phyloP scores from a whole-genome alignment of 2,113 vertebrate genomes.

The Callaeas wilsoni region DNA sequence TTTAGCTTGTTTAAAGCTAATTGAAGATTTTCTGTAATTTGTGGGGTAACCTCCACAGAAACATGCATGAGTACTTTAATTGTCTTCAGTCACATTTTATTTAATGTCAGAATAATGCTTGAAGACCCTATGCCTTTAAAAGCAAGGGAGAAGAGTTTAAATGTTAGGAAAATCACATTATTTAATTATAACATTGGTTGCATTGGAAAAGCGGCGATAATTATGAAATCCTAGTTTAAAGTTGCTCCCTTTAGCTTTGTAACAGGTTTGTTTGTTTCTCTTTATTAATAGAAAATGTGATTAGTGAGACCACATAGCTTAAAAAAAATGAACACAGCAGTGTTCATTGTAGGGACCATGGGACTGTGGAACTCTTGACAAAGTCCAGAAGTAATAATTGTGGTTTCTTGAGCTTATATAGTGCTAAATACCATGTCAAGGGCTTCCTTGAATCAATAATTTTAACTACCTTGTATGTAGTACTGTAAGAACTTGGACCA shows the following conservation, averaged over 20 bases:
- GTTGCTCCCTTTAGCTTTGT: background rate
- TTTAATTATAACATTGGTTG: background rate
- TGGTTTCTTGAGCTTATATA: background rate
- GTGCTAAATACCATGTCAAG: background rate
- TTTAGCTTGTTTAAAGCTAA: background rate
- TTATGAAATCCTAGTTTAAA: background rate
- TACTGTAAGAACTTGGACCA: background rate
- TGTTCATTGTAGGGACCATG: background rate
- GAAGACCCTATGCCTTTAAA: background rate
- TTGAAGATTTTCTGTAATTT: background rate
- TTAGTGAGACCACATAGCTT: background rate
- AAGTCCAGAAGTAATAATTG: background rate
- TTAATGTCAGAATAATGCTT: background rate
- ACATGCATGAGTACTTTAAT: background rate
- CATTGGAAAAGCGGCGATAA: background rate
- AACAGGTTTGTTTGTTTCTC: background rate
- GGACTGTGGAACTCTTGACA: background rate
- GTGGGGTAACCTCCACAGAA: background rate
- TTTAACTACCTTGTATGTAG: background rate
- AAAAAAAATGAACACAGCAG: background rate
- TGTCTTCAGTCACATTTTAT: background rate
- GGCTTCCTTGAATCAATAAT: background rate
- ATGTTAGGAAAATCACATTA: background rate
- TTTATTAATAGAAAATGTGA: background rate
- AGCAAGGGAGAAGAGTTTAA: background rate